Evolutionary conservation across 2,888 invertebrate genomes (phyloP), one percentile per base, ranked within the genome.

Genomic region (Pogonocherus hispidulus): DNA sequence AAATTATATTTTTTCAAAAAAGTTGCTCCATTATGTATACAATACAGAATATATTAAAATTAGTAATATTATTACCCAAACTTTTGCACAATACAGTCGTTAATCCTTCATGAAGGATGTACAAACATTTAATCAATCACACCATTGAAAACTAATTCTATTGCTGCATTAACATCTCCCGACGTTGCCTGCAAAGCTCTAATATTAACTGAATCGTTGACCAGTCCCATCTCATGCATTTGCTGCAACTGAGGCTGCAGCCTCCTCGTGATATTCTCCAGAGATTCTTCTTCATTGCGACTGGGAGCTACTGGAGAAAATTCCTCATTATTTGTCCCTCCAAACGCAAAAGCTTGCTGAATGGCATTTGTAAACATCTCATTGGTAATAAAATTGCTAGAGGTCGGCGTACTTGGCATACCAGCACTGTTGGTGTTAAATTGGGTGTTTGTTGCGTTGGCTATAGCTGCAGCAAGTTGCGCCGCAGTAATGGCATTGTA

Each of bases 181-280:
- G 86, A 83, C 54, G 94, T 93, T 63, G 93, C 91, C 72, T 92
- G 90, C 44, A 98, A 87, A 2, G 96, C 97, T 75, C 94, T 91
- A n/a, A 95, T 86, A 82, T 97, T 97, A 59, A 93, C 87, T 1
- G 90, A 89, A 80, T 96, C 95, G 85, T 98, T 93, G 22, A 90
- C 86, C 18, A 98, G 91, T 0, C 98, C 98, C 90, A 98, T 93
- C 83, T 97, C 97, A 74, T 92, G 90, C 94, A 98, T 94, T 80
- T 94, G 93, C 60, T 89, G 89, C 71, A 94, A 85, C 78, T 93
- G 92, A 1, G 88, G 86, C 56, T 86, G 85, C 73, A 86, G 86
- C 19, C 86, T 81, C 76, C 83, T 80, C 69, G 74, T 84, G 77
- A 84, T 77, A 46, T 56, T 72, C 20, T 82, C 82, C 16, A 80